Evolutionary conservation across 2,113 vertebrate species (phyloP).

Genomic region (Himantopus leucocephalus): DNA sequence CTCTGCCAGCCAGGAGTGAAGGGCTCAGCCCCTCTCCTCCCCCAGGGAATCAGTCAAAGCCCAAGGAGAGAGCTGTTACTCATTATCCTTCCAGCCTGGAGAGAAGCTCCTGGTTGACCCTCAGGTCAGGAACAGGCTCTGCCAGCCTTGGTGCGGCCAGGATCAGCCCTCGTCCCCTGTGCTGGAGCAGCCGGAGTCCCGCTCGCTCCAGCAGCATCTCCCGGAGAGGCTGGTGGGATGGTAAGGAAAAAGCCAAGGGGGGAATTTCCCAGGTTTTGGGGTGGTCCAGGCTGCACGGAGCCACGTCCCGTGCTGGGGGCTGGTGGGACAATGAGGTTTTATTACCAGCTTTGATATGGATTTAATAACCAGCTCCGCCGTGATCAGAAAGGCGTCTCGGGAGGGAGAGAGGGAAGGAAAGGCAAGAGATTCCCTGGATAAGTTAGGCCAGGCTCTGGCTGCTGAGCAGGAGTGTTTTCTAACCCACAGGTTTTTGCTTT

Average conservation of each 20-base stretch:
- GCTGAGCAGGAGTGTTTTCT: neutral
- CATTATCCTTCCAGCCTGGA: conserved; percentile 7
- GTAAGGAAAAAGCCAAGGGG: neutral
- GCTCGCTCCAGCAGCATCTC: neutral
- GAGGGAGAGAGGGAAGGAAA: neutral
- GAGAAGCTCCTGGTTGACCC: neutral
- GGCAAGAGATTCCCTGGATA: neutral
- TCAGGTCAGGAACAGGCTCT: neutral
- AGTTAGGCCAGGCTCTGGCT: neutral
- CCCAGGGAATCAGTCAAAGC: neutral
- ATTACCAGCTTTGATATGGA: accelerated
- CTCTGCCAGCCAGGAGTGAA: accelerated
- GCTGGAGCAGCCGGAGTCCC: neutral
- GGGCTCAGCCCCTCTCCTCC: neutral
- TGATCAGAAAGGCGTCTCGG: neutral
- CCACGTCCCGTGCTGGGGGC: accelerated
- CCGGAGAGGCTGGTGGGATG: neutral
- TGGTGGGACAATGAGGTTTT: neutral
- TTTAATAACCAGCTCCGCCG: accelerated
- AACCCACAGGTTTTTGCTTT: too few relatives aligned
- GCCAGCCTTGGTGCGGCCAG: neutral
- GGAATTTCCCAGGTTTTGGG: neutral
- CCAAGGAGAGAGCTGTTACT: neutral
- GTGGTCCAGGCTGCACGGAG: neutral
- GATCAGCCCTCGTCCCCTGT: accelerated